These are phyloP conservation scores for Misgurnus mizolepis DNA, from an alignment of 2,113 vertebrate genomes.

Conservation along the genomic window DNA sequence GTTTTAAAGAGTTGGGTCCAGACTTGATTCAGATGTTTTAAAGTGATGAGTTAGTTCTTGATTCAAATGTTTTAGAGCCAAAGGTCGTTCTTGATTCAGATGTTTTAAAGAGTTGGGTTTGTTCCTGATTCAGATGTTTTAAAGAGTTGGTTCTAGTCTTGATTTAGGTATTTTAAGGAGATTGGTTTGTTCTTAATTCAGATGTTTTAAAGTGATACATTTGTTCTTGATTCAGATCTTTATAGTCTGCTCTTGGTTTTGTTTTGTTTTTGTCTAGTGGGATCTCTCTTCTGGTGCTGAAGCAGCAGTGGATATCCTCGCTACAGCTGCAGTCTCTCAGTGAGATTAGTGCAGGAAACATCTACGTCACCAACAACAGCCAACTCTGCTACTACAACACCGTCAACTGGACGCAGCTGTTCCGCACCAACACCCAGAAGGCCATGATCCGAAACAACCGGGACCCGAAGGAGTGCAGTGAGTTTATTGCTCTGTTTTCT, in stretches of 20 bases:
- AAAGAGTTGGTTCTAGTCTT: too few relatives aligned
- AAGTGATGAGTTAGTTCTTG: too few relatives aligned
- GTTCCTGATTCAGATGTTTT: too few relatives aligned
- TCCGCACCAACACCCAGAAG: constrained; percentile 86
- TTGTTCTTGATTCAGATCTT: background rate
- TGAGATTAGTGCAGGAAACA: constrained; percentile 96
- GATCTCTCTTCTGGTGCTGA: constrained; percentile 94
- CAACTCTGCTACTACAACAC: constrained; percentile 95
- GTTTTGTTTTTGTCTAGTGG: constrained; percentile 72
- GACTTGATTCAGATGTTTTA: too few relatives aligned
- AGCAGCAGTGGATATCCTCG: constrained; percentile 92
- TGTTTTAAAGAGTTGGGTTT: too few relatives aligned
- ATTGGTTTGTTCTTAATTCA: too few relatives aligned
- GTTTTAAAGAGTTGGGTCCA: too few relatives aligned
- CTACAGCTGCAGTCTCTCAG: constrained; percentile 92
- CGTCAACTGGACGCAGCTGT: constrained; percentile 93
- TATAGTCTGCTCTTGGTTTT: background rate
- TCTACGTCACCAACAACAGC: constrained; percentile 95
- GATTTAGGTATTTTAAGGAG: too few relatives aligned
- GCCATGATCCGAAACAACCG: constrained; percentile 88
- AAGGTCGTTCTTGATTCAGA: too few relatives aligned
- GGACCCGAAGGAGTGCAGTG: constrained; percentile 89
- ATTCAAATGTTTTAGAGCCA: too few relatives aligned
- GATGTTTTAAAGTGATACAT: too few relatives aligned
- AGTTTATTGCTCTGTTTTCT: constrained; percentile 66